These are phyloP conservation scores for Rhyzopertha dominica DNA, from an alignment of 1,140 invertebrate species.

Conservation along the genomic window DNA sequence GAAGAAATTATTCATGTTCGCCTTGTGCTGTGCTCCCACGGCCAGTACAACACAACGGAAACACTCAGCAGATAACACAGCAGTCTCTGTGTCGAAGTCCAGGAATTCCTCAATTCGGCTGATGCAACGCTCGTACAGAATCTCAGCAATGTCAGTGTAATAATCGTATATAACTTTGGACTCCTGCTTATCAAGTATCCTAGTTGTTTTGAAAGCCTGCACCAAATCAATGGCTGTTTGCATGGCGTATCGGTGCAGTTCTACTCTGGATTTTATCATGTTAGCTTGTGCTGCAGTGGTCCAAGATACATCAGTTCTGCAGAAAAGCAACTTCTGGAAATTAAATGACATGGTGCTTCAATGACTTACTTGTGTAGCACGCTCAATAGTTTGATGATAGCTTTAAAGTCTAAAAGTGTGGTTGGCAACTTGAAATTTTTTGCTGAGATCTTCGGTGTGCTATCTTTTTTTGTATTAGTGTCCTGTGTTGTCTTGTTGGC, in stretches of 20 bases:
- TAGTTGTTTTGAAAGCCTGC: slow-evolving; percentile 40
- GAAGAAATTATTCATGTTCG: slow-evolving; percentile 48
- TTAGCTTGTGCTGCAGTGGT: slow-evolving; percentile 40
- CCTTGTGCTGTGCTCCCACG: slow-evolving; percentile 45
- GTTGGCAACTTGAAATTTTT: slow-evolving; percentile 42
- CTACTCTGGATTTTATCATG: slow-evolving; percentile 42
- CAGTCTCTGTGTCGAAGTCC: slow-evolving; percentile 47
- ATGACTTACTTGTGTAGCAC: slow-evolving; percentile 48
- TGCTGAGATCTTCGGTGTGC: slow-evolving; percentile 31
- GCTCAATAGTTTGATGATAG: slow-evolving; percentile 43
- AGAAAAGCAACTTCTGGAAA: slow-evolving; percentile 19
- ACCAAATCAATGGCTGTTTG: slow-evolving; percentile 44
- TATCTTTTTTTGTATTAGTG: slow-evolving; percentile 27
- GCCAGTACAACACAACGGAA: too few species aligned
- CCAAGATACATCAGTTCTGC: slow-evolving; percentile 46
- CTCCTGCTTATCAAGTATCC: slow-evolving; percentile 33
- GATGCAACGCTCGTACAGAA: slow-evolving; percentile 46
- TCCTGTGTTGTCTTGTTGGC: slow-evolving; percentile 40
- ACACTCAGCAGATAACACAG: slow-evolving; percentile 49
- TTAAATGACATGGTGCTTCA: slow-evolving; percentile 12
- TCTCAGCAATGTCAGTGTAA: slow-evolving; percentile 39
- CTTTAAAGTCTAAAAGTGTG: slow-evolving; percentile 47
- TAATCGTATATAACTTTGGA: slow-evolving; percentile 37
- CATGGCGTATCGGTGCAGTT: slow-evolving; percentile 48
- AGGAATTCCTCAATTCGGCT: slow-evolving; percentile 43